Evolutionary conservation across 2,113 vertebrate genomes (phyloP).

Genomic region (Octodon degus): DNA sequence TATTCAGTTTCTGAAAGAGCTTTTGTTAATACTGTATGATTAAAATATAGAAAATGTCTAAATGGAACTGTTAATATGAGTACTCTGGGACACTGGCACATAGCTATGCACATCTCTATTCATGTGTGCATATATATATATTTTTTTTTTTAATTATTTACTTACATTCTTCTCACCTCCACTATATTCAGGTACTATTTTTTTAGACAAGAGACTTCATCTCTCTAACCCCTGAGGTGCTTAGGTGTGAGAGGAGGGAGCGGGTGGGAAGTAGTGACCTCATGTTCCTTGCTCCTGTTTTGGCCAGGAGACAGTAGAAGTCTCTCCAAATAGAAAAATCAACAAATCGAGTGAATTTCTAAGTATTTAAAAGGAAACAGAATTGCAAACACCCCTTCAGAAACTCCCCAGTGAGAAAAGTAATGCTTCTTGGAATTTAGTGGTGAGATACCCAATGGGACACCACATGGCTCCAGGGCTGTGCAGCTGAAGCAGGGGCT

Average conservation of each 20-base stretch:
- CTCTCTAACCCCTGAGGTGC: background rate
- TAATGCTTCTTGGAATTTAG: background rate
- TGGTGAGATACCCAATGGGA: background rate
- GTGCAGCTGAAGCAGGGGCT: background rate
- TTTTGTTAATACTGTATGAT: background rate
- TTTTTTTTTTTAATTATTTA: constrained; percentile 9
- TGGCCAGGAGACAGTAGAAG: background rate
- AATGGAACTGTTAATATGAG: constrained; percentile 38
- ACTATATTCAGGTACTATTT: constrained; percentile 50
- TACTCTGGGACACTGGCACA: background rate
- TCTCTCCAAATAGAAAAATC: constrained; percentile 19
- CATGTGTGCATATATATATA: background rate
- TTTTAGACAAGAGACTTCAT: constrained; percentile 7
- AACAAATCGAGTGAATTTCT: background rate
- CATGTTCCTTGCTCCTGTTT: background rate
- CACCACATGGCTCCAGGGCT: background rate
- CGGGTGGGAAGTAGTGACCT: background rate
- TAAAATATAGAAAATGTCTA: background rate
- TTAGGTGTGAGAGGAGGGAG: background rate
- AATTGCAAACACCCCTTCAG: constrained; percentile 1
- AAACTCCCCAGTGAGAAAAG: constrained; percentile 16
- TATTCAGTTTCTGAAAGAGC: background rate
- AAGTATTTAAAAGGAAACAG: constrained; percentile 3
- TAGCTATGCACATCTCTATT: background rate
- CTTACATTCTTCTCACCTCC: constrained; percentile 23